Conservation (phyloP, 1,140 invertebrate genomes). For the Cecropterus lyciades region DNA sequence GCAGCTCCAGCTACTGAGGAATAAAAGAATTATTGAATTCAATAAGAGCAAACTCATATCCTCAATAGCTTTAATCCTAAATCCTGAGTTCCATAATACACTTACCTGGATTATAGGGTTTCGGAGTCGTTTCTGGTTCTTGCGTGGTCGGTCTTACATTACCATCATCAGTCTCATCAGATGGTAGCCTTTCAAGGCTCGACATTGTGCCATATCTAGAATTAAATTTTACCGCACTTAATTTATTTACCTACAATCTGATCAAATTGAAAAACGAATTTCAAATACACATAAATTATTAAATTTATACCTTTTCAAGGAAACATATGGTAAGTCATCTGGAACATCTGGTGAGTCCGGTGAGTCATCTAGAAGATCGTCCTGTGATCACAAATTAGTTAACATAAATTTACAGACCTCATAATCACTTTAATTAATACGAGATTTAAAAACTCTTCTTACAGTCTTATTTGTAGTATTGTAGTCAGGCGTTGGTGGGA, state of each 20-base stretch:
- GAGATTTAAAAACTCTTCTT: constrained; percentile 44
- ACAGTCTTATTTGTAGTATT: constrained; percentile 79
- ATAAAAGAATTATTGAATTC: background rate
- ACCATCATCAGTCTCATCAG: constrained; percentile 85
- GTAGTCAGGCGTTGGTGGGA: constrained; percentile 90
- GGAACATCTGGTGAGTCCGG: constrained; percentile 76
- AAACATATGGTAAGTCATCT: constrained; percentile 77
- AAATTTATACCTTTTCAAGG: constrained; percentile 70
- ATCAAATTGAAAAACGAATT: background rate
- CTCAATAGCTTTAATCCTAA: too few species aligned
- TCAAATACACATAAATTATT: background rate
- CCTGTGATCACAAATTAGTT: constrained; percentile 52
- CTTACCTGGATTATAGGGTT: constrained; percentile 65
- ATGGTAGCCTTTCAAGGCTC: constrained; percentile 88
- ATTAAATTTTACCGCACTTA: constrained; percentile 20
- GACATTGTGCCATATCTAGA: constrained; percentile 90
- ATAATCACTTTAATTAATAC: background rate
- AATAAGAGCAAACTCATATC: too few species aligned
- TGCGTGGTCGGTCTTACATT: constrained; percentile 71
- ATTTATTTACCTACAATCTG: constrained; percentile 11
- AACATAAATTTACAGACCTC: background rate
- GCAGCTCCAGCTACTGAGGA: constrained; percentile 63
- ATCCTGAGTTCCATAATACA: too few species aligned
- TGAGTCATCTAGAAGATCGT: constrained; percentile 76
- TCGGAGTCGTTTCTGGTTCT: constrained; percentile 59